Base-by-base conservation (phyloP, 1,140 invertebrate species). In the Drosophila arawakana region DNA sequence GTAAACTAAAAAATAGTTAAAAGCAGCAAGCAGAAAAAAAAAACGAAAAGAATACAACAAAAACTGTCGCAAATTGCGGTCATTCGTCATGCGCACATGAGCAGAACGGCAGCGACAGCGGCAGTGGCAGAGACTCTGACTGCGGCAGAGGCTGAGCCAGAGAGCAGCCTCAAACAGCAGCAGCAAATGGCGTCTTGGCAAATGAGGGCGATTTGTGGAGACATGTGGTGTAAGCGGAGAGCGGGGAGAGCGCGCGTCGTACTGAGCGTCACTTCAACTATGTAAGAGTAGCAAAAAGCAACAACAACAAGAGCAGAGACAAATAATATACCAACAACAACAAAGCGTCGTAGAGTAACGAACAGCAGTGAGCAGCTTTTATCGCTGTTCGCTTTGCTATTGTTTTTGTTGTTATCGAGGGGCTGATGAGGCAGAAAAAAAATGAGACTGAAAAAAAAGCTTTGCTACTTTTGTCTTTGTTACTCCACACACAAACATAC, bases 81-180 rank as follows among this genome's bases (percentile, higher is more conserved):
- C 88, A 91, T 91, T 91, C 89, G 89, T 91, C 89, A 91, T 91
- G 89, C 89, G 89, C 89, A 91, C 78, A 91, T 89, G 58, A 91
- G 89, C 89, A 91, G 81, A 84, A 89, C 88, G 78, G 65, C 78
- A 71, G 61, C 35, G 62, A 7, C 73, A 57, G 34, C 3, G 50
- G 6, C 50, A 54, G 39, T 43, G 67, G 49, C 13, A 39, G 46
- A 70, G 73, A 62, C 70, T 55, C 61, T 46, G 58, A n/a, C 75
- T 43, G 35, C 1, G 43, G 7, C 41, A 60, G 68, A 18, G 72
- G 9, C 13, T n/a, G 11, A 47, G 18, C 10, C 61, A 43, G 46
- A 61, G 67, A 52, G 37, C 10, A 52, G 35, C 18, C 15, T 37
- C 13, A 63, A 30, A 46, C 50, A 21, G 63, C 43, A 75, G 57